Conservation (phyloP, 2,797 vertebrate species). For the Halcyon leucocephala region DNA sequence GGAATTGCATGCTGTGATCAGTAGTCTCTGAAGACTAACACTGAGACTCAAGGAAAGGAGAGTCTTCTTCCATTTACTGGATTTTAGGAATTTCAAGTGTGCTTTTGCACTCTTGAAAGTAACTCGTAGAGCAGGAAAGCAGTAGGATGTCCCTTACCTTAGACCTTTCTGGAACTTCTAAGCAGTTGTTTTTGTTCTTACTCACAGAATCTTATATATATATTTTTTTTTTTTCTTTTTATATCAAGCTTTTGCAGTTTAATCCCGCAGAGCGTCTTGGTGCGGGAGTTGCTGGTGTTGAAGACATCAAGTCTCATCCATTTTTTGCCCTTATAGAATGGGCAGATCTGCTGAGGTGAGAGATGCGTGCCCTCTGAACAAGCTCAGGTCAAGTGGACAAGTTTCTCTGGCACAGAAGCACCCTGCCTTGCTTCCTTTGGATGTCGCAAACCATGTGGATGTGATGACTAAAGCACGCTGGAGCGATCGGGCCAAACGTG, state of each 20-base stretch:
- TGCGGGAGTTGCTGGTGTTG: constrained; percentile 91
- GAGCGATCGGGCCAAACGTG: neutral
- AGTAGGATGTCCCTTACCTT: constrained; percentile 68
- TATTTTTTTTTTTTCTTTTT: constrained; percentile 21
- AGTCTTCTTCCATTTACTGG: constrained; percentile 57
- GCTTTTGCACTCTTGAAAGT: constrained; percentile 63
- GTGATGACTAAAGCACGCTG: neutral
- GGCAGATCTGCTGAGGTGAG: constrained; percentile 84
- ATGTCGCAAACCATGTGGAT: neutral
- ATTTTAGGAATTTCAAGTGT: constrained; percentile 62
- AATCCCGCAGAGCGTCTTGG: constrained; percentile 93
- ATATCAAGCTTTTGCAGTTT: constrained; percentile 92
- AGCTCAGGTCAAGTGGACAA: constrained; percentile 24
- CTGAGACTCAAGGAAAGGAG: constrained; percentile 59
- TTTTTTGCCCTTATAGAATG: constrained; percentile 92
- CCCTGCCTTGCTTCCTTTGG: neutral
- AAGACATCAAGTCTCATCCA: constrained; percentile 97
- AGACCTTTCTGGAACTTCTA: constrained; percentile 69
- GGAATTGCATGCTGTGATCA: constrained; percentile 71
- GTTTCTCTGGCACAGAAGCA: constrained; percentile 15
- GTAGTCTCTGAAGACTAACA: constrained; percentile 64
- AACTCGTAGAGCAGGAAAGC: constrained; percentile 51
- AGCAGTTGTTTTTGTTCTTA: constrained; percentile 67
- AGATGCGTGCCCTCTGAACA: neutral
- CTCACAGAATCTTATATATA: constrained; percentile 62